phyloP scores from a whole-genome alignment of 2,797 vertebrate genomes.

The Falco concolor region DNA sequence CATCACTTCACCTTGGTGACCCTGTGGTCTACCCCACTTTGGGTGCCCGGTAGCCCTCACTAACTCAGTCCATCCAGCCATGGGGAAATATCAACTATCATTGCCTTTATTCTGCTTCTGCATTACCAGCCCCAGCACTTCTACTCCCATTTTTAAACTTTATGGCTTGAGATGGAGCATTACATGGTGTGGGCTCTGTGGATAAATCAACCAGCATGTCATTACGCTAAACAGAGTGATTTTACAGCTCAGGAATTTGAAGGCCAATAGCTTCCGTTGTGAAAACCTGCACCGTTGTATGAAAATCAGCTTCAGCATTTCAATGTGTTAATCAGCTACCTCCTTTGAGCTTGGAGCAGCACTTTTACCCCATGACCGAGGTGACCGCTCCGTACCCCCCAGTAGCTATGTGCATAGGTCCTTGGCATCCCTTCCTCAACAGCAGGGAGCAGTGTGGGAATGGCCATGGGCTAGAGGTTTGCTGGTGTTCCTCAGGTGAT shows the following conservation, averaged over 20 bases:
- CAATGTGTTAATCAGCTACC: background rate
- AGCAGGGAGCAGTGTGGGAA: background rate
- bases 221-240: background rate
- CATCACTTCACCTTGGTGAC: background rate
- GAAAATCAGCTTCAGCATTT: background rate
- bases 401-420: background rate
- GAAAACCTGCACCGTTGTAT: background rate
- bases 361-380: background rate
- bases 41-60: background rate
- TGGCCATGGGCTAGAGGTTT: background rate
- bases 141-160: background rate
- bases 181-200: background rate
- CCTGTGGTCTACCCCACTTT: background rate
- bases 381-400: background rate
- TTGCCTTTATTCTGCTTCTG: background rate
- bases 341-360: background rate
- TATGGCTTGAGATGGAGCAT: background rate
- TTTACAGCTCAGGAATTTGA: background rate
- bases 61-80: background rate
- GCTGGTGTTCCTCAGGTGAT: background rate
- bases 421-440: background rate
- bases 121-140: background rate
- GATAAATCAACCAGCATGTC: background rate
- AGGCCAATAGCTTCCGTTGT: background rate
- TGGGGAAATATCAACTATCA: fast-evolving